Evolutionary conservation across 2,797 vertebrate genomes (phyloP), one percentile per base, ranked within the genome.

Genomic region (Cyprinodon diabolis): DNA sequence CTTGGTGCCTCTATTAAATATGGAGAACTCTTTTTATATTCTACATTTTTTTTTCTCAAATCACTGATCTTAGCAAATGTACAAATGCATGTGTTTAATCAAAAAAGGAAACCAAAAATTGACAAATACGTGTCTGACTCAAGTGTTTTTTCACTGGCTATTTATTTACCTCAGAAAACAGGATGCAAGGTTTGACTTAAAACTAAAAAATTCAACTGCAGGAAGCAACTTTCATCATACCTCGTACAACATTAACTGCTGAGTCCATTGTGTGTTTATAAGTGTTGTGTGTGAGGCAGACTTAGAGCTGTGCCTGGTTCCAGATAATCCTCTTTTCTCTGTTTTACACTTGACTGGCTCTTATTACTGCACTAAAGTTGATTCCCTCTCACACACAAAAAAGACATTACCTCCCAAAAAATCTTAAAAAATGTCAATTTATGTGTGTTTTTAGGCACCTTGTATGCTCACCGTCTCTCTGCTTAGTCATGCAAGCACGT

Each of bases 161-260:
- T 83, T 94, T 79, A 94, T 94, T 94, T 79, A 94, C 92, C 74
- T 65, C n/a, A 68, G 55, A 79, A 78, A 87, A 89, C 86, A 84
- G 81, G 84, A 90, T 81, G 75, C 19, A 11, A 23, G 43, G 56
- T 83, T 43, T 83, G 69, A 82, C 49, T 74, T 58, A 17, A 73
- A 56, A n/a, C 15, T 56, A 35, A 23, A 52, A 4, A 70, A 45
- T 77, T 40, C 68, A 66, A 76, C 58, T 55, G 60, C 83, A 52
- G 6, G 70, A 82, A 76, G 63, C 81, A 75, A 77, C 72, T 76
- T 74, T 82, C 57, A 63, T 84, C 73, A 86, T 58, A 72, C 63
- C 74, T 84, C 67, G 85, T 92, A 68, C 81, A 75, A 83, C 75
- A 91, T 93, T 92, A 92, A 91, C 87, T 73, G 63, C 67, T 79